These are phyloP conservation scores for Ia io DNA, from an alignment of 2,113 vertebrate genomes.

Conservation along the genomic window DNA sequence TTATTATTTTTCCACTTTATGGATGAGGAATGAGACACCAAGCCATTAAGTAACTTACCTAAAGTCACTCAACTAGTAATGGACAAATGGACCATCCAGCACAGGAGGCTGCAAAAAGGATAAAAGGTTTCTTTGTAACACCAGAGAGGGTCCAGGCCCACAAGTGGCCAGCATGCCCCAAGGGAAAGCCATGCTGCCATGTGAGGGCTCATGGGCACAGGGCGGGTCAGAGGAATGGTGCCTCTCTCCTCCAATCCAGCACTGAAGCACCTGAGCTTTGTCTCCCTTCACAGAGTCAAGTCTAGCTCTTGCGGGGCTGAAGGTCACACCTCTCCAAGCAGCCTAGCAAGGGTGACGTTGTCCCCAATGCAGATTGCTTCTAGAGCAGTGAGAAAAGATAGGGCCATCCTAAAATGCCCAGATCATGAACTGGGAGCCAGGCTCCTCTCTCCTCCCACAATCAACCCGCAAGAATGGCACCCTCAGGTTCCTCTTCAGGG, in stretches of 20 bases:
- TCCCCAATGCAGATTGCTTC: background rate
- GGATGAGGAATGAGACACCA: background rate
- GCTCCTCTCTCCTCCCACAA: background rate
- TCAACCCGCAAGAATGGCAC: no score
- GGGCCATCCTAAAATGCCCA: background rate
- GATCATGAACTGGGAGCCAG: background rate
- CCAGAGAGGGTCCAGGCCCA: background rate
- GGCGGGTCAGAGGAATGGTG: background rate
- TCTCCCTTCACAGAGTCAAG: background rate
- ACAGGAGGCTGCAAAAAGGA: no score
- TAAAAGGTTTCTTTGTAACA: background rate
- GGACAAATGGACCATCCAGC: background rate
- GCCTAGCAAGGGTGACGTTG: background rate
- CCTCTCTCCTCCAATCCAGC: background rate
- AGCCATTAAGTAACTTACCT: background rate
- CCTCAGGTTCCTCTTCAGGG: background rate
- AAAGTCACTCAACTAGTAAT: background rate
- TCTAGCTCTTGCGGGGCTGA: background rate
- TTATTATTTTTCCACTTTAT: background rate
- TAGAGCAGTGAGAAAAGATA: background rate
- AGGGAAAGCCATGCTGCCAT: background rate
- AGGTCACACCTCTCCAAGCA: rapidly evolving
- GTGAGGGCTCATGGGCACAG: background rate
- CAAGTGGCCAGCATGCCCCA: background rate
- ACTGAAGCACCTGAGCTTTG: background rate